phyloP scores from a whole-genome alignment of 30 jellyfish, hydroid and myxozoan species.

The Mastigias papua region DNA sequence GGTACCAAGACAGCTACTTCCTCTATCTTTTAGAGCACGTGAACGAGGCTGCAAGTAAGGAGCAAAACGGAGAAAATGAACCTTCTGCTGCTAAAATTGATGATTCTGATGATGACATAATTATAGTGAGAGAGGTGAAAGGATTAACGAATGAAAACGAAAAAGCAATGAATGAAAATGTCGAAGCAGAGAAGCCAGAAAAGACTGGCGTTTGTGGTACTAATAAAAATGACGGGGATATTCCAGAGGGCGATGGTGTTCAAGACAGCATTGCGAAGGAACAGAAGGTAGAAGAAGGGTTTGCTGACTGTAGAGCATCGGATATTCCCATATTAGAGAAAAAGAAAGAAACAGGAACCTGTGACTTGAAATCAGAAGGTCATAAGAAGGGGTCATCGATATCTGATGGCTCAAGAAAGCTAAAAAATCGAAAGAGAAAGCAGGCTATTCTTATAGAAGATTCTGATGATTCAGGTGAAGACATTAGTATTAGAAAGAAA shows the following conservation, averaged over 20 bases:
- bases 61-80: constrained; percentile 31
- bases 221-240: neutral
- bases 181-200: neutral
- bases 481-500: constrained; percentile 14
- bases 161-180: neutral
- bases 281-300: neutral
- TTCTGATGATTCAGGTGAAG: constrained; percentile 64
- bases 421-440: constrained; percentile 51
- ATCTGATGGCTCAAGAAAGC: constrained; percentile 47
- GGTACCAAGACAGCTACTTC: constrained; percentile 69
- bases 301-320: neutral
- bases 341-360: neutral
- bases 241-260: neutral
- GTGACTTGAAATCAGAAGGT: neutral
- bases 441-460: constrained; percentile 5
- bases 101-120: constrained; percentile 63
- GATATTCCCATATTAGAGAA: neutral
- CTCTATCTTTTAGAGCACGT: constrained; percentile 48
- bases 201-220: neutral
- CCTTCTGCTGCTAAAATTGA: neutral
- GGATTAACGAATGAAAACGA: neutral
- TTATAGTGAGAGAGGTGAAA: constrained; percentile 41
- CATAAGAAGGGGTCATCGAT: constrained; percentile 35
- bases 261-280: neutral
- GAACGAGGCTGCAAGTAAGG: constrained; percentile 42